These are phyloP conservation scores for Chaenocephalus aceratus DNA, from an alignment of 2,113 vertebrate genomes.

Conservation along the genomic window DNA sequence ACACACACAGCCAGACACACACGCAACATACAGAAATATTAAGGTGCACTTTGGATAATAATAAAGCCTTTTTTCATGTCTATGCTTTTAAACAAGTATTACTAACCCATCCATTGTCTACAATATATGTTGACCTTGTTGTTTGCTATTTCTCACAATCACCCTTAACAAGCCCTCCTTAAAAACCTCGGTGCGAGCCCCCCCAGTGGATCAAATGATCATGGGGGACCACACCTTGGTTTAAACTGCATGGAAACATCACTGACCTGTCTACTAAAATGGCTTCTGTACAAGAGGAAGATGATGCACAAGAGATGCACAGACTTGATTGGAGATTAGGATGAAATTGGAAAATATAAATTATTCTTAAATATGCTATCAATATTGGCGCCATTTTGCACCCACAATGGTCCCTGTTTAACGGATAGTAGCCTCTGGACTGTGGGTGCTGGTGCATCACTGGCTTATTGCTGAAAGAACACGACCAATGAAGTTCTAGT, in stretches of 20 bases:
- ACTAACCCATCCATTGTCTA: constrained; percentile 82
- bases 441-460: constrained; percentile 42
- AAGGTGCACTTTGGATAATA: constrained; percentile 42
- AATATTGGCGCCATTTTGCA: constrained; percentile 9
- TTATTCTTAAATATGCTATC: constrained; percentile 5
- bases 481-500: constrained; percentile 47
- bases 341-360: constrained; percentile 25
- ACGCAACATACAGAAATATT: constrained; percentile 23
- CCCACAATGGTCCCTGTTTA: constrained; percentile 50
- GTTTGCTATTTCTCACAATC: constrained; percentile 72
- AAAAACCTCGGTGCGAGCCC: constrained; percentile 72
- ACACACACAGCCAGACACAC: constrained; percentile 25
- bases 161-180: constrained; percentile 75
- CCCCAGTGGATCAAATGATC: not conserved
- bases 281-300: constrained; percentile 68
- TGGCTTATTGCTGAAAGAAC: constrained; percentile 39
- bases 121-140: constrained; percentile 70
- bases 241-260: constrained; percentile 80
- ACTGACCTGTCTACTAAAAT: constrained; percentile 69
- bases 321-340: constrained; percentile 25
- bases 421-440: constrained; percentile 31
- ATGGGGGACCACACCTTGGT: constrained; percentile 64
- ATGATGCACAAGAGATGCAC: constrained; percentile 18
- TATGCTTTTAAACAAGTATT: constrained; percentile 62
- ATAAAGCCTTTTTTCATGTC: constrained; percentile 49